phyloP scores from a whole-genome alignment of 1,140 invertebrate species.

The Drosophila nebulosa region DNA sequence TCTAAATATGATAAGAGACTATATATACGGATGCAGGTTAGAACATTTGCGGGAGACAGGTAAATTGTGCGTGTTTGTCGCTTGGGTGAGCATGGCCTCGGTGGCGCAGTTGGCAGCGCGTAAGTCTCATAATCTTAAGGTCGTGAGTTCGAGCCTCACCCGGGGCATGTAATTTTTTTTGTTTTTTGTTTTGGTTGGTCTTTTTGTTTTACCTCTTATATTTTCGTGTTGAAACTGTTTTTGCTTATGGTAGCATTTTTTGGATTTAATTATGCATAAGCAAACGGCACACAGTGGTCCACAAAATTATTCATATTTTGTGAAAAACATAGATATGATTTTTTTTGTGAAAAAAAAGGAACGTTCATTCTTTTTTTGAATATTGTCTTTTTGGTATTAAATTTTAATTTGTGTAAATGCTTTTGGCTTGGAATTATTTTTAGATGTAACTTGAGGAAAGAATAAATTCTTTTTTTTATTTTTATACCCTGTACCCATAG shows the following conservation, averaged over 20 bases:
- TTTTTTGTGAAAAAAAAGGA: too few species aligned
- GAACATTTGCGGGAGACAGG: not conserved
- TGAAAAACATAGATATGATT: too few species aligned
- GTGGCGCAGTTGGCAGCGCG: constrained; percentile 96
- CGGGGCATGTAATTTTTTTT: constrained; percentile 87
- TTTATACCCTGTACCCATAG: too few species aligned
- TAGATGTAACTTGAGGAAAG: too few species aligned
- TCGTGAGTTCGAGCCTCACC: constrained; percentile 97
- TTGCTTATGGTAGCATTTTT: not conserved
- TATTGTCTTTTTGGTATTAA: too few species aligned
- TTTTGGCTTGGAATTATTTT: too few species aligned
- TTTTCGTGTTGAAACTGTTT: not conserved
- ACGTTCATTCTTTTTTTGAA: too few species aligned
- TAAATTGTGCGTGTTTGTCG: constrained; percentile 17
- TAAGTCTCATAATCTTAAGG: constrained; percentile 98
- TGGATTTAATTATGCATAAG: not conserved
- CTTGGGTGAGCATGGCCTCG: constrained; percentile 83
- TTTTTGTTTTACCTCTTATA: not conserved
- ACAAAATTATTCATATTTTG: too few species aligned
- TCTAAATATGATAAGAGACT: constrained; percentile 4
- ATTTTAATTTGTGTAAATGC: too few species aligned
- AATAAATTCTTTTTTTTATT: too few species aligned
- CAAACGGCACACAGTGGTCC: too few species aligned
- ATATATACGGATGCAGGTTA: not conserved
- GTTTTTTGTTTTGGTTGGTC: not conserved